These are phyloP conservation scores for Apistogramma diplotaenia DNA, from an alignment of 2,113 vertebrate species.

Conservation along the genomic window DNA sequence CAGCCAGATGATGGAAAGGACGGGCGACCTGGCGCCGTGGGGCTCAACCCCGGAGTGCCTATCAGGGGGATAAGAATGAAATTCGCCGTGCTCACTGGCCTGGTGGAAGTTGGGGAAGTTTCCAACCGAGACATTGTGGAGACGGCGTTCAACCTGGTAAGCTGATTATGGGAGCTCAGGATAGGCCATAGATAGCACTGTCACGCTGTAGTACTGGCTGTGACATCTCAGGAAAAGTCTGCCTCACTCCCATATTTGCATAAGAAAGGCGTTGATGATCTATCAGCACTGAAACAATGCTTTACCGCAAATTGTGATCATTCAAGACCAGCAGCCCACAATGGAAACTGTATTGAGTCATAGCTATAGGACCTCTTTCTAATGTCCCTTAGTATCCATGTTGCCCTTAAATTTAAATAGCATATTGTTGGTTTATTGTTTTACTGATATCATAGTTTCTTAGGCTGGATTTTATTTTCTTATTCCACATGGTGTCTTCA, in stretches of 20 bases:
- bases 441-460: neutral
- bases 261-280: neutral
- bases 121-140: conserved; percentile 92
- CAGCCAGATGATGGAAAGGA: conserved; percentile 52
- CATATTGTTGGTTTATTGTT: neutral
- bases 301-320: neutral
- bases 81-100: conserved; percentile 89
- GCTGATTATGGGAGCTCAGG: conserved; percentile 69
- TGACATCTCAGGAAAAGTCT: conserved; percentile 9
- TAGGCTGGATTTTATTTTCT: neutral
- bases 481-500: neutral
- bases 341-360: neutral
- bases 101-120: conserved; percentile 95
- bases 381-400: neutral
- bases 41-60: conserved; percentile 85
- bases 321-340: neutral
- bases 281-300: neutral
- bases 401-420: neutral
- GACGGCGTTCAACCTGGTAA: conserved; percentile 97
- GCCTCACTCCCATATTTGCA: conserved; percentile 3
- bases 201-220: conserved; percentile 10
- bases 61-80: conserved; percentile 96
- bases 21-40: conserved; percentile 50
- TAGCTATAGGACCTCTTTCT: neutral
- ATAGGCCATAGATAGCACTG: conserved; percentile 45